phyloP scores from a whole-genome alignment of 2,113 vertebrate genomes.

The Rhegmatorhina hoffmannsi region DNA sequence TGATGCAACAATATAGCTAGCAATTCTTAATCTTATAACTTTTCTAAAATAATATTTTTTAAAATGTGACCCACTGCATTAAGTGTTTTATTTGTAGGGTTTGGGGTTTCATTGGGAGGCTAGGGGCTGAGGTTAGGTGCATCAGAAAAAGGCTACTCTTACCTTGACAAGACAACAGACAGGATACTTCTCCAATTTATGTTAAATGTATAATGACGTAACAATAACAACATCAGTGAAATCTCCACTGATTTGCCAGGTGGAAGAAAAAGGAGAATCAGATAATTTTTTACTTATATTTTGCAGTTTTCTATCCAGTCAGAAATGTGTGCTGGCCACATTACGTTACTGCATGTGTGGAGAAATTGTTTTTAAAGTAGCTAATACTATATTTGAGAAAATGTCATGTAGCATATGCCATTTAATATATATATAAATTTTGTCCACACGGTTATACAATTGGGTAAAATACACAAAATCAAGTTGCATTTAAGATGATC shows the following conservation, averaged over 20 bases:
- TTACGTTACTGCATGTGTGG: conserved; percentile 4
- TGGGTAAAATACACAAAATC: conserved; percentile 54
- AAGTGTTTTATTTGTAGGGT: neutral
- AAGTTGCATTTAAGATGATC: conserved; percentile 36
- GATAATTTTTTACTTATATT: conserved; percentile 1
- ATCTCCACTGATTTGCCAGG: neutral
- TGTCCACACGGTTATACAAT: conserved; percentile 46
- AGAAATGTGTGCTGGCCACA: conserved; percentile 21
- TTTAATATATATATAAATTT: conserved; percentile 12
- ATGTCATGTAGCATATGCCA: neutral
- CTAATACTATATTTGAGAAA: conserved; percentile 28
- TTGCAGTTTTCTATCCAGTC: neutral
- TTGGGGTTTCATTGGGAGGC: fast-evolving
- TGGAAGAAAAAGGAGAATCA: conserved; percentile 3
- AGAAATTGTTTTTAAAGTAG: conserved; percentile 18
- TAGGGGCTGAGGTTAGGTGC: fast-evolving
- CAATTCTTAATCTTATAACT: neutral
- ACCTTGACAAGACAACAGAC: neutral
- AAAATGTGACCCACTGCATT: neutral
- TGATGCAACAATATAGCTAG: neutral
- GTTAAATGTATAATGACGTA: neutral
- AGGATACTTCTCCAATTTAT: neutral
- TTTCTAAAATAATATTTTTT: neutral
- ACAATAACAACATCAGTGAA: neutral
- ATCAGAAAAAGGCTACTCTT: neutral